Evolutionary conservation across 2,797 vertebrate genomes (phyloP).

Genomic region (Cygnus olor): DNA sequence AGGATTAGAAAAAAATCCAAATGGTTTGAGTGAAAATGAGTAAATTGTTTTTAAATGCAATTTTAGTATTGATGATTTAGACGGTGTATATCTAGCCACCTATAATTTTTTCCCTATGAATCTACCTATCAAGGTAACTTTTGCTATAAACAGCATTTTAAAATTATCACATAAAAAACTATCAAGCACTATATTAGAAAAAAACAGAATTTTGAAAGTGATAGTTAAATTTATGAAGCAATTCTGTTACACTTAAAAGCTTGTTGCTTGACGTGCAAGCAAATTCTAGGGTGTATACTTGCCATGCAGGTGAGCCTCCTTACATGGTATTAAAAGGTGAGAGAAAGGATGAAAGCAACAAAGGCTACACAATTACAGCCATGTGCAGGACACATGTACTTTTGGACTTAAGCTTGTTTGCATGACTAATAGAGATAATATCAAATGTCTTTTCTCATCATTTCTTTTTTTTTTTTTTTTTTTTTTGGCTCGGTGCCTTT

Average conservation of each 20-base stretch:
- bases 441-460: constrained; percentile 75
- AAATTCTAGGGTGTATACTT: constrained; percentile 46
- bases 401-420: constrained; percentile 70
- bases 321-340: not conserved
- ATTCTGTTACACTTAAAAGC: constrained; percentile 74
- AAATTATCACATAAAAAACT: constrained; percentile 84
- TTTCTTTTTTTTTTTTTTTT: constrained; percentile 42
- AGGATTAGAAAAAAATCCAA: constrained; percentile 21
- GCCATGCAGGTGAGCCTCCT: constrained; percentile 48
- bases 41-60: not conserved
- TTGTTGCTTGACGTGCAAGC: constrained; percentile 78
- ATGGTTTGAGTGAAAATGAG: not conserved
- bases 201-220: constrained; percentile 76
- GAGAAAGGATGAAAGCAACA: constrained; percentile 8
- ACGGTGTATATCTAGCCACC: too few relatives aligned
- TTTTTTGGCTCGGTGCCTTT: constrained; percentile 80
- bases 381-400: constrained; percentile 37
- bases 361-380: constrained; percentile 30
- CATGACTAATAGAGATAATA: constrained; percentile 80
- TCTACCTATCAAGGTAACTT: constrained; percentile 82
- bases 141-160: constrained; percentile 81
- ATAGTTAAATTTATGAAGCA: constrained; percentile 86
- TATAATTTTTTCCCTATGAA: not conserved
- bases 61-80: constrained; percentile 18
- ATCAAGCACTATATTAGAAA: constrained; percentile 85